Evolutionary conservation across 2,888 invertebrate species (phyloP).

Genomic region (Entomobrya proxima): DNA sequence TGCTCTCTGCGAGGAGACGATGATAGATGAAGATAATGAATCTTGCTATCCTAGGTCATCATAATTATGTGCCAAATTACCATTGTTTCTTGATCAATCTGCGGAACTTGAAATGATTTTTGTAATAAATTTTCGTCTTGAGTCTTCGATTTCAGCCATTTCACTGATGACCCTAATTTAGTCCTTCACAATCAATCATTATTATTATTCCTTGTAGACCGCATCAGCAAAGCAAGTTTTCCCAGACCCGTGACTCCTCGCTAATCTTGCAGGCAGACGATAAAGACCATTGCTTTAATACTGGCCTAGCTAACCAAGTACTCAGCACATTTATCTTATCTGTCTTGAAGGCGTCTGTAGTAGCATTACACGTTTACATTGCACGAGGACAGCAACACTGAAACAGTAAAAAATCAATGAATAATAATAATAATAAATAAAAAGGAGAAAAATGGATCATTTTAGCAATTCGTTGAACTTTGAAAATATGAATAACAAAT

Average conservation of each 20-base stretch:
- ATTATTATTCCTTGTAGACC: conserved; percentile 53
- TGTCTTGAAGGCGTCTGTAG: not conserved
- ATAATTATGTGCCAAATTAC: conserved; percentile 54
- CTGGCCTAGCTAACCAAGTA: not conserved
- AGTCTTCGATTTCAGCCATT: conserved; percentile 46
- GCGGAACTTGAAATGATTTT: conserved; percentile 63
- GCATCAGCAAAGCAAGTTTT: conserved; percentile 52
- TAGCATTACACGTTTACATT: not conserved
- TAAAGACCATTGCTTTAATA: not conserved
- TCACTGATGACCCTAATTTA: conserved; percentile 61
- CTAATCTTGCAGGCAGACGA: not conserved
- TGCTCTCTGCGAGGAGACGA: not conserved
- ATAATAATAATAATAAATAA: conserved; percentile 24
- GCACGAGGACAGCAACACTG: not conserved
- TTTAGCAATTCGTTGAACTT: conserved; percentile 7
- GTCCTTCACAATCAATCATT: conserved; percentile 64
- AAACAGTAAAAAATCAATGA: conserved; percentile 28
- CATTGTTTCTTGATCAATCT: conserved; percentile 51
- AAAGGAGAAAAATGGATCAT: conserved; percentile 6
- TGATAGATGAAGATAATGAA: conserved; percentile 40
- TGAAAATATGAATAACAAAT: not conserved
- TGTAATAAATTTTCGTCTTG: conserved; percentile 41
- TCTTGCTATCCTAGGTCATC: conserved; percentile 52
- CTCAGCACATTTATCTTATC: not conserved
- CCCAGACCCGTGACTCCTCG: conserved; percentile 42